Base-by-base conservation (phyloP, 1,140 invertebrate genomes). In the Drosophila hydei region DNA sequence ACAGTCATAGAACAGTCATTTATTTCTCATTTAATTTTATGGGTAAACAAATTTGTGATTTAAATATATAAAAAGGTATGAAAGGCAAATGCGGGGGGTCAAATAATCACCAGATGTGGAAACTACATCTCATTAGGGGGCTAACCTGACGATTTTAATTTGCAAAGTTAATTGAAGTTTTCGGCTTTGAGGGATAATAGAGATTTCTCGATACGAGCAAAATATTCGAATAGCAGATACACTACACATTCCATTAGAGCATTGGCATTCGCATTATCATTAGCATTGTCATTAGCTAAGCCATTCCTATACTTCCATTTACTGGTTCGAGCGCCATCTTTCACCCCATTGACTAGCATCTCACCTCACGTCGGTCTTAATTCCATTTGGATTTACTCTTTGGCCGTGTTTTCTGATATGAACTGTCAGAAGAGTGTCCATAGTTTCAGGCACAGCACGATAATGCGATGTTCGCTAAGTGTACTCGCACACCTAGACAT, bases 31-130 rank as follows among this genome's bases (percentile, higher is more conserved):
- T 21, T 16, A 19, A 19, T 19, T 43, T 18, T 6, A 19, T 5
- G 4, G 9, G 27, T 30, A 30, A 43, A 43, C 48, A 43, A 52
- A 54, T 63, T 42, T 45, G 14, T 14, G 38, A 6, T 7, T 18
- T 19, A 0, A 8, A 8, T 16, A 52, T 27, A 52, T 7, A 16
- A 51, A 51, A 62, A 27, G 30, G 6, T 1, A 8, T 27, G 3
- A 27, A 33, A 18, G 0, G n/a, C 5, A 16, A 42, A 42, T 42
- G 33, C 33, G 36, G 12, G 18, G 8, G 30, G 36, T 52, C 36
- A 30, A 23, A 36, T 21, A 47, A 36, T 59, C 6, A 47, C 0
- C n/a, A 7, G 14, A 14, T 14, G 14, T n/a, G 14, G 9, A 33
- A 33, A 33, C 12, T 11, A 8, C 38, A n/a, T 42, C 16, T 16